phyloP scores from a whole-genome alignment of 1,140 invertebrate genomes.

The Dreissena rostriformis region DNA sequence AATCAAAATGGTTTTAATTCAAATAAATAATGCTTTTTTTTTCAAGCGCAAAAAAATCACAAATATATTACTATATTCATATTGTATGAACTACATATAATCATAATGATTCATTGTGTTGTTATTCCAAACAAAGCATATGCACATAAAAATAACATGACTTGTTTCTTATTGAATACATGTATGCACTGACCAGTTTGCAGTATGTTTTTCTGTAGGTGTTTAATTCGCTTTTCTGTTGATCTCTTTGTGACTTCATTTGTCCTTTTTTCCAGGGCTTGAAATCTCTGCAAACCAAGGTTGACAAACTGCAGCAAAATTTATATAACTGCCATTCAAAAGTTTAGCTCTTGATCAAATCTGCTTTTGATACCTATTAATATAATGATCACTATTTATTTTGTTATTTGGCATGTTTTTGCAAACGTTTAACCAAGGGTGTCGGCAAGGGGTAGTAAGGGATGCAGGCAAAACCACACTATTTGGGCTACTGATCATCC shows the following conservation, averaged over 20 bases:
- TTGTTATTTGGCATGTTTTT: too few species aligned
- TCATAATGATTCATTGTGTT: too few species aligned
- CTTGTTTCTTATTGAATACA: neutral
- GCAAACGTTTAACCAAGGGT: too few species aligned
- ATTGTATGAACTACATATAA: too few species aligned
- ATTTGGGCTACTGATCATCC: neutral
- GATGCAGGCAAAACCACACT: neutral
- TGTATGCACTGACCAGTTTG: slow-evolving; percentile 60
- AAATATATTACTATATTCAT: neutral
- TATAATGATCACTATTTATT: neutral
- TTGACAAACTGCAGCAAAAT: neutral
- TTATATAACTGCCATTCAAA: neutral
- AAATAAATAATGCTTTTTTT: neutral
- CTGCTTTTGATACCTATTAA: neutral
- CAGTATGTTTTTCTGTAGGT: slow-evolving; percentile 66
- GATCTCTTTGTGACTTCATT: slow-evolving; percentile 71
- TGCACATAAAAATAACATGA: too few species aligned
- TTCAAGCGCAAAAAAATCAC: neutral
- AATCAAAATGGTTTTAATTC: too few species aligned
- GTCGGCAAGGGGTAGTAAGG: too few species aligned
- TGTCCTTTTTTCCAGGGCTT: slow-evolving; percentile 70
- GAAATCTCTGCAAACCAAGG: slow-evolving; percentile 68
- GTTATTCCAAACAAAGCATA: neutral
- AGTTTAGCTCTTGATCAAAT: neutral
- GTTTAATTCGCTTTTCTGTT: slow-evolving; percentile 71